Base-by-base conservation (phyloP, 2,888 invertebrate species). In the Harpagoxenus sublaevis region DNA sequence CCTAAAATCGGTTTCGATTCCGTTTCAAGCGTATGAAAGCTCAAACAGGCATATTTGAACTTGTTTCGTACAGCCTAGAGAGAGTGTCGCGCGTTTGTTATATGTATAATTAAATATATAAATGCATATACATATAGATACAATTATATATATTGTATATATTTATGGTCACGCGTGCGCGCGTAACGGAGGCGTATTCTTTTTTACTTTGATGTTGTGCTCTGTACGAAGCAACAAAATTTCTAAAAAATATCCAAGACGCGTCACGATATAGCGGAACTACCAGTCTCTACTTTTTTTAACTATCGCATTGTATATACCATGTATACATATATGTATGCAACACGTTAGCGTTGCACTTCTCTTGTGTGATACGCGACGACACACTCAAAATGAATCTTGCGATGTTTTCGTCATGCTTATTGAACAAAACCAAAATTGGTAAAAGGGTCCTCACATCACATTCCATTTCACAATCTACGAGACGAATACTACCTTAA, bases 221-320 rank as follows among this genome's bases (percentile, higher is more conserved):
- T 89, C 89, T 84, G 85, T 84, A 85, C 81, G 75, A 86, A 86
- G 85, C 89, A 88, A 90, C 87, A 89, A 90, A 89, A 87, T 89
- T 88, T 85, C 48, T 74, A 81, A 81, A 71, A 39, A 51, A 62
- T 71, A 60, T 71, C 4, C 39, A 62, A 81, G 39, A 81, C 57
- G 48, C 57, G 85, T 77, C 55, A 75, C 31, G 53, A 66, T 65
- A 57, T 75, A 84, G 87, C 84, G 84, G 57, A 81, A 85, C 60
- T 70, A 57, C 28, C 60, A 70, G 71, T 53, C 57, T 42, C 4
- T 55, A 45, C 28, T 71, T 53, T 85, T 84, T 81, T 85, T 57
- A 83, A 77, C 18, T 79, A 71, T 60, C 48, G 39, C 39, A 71
- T 23, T 70, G 71, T 62, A 23, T 23, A 23, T 23, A 51, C 57